Conservation (phyloP, 30 jellyfish, hydroid and myxozoan species). For the Pseudorhiza aurosa region DNA sequence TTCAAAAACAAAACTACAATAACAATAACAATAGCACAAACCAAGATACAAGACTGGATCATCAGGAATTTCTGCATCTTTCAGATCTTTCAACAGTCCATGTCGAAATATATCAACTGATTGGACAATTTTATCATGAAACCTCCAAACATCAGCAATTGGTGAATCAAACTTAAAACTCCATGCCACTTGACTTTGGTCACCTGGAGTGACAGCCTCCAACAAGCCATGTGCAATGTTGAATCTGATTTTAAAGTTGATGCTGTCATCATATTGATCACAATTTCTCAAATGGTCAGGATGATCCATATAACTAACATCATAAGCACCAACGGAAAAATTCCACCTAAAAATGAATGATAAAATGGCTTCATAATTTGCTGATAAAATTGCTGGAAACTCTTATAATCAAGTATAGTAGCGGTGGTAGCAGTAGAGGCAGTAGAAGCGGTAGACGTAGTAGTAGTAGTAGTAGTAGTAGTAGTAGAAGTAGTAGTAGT, state of each 20-base stretch:
- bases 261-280: neutral
- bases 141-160: slow-evolving; percentile 86
- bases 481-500: no score
- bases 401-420: no score
- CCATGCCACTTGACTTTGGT: slow-evolving; percentile 56
- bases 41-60: slow-evolving; percentile 79
- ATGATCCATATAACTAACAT: slow-evolving; percentile 70
- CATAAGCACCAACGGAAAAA: slow-evolving; percentile 90
- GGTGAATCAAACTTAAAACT: slow-evolving; percentile 80
- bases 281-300: slow-evolving; percentile 35
- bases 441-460: no score
- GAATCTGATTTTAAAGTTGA: slow-evolving; percentile 31
- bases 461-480: no score
- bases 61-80: slow-evolving; percentile 27
- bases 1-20: no score
- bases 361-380: no score
- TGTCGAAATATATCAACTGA: slow-evolving; percentile 80
- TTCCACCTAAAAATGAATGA: slow-evolving; percentile 79
- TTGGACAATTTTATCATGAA: slow-evolving; percentile 43
- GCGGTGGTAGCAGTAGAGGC: no score
- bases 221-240: slow-evolving; percentile 79
- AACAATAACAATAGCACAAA: neutral
- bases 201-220: slow-evolving; percentile 32
- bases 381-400: no score
- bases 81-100: slow-evolving; percentile 62